Conservation (phyloP, 2,797 vertebrate species). For the Podarcis lilfordi region DNA sequence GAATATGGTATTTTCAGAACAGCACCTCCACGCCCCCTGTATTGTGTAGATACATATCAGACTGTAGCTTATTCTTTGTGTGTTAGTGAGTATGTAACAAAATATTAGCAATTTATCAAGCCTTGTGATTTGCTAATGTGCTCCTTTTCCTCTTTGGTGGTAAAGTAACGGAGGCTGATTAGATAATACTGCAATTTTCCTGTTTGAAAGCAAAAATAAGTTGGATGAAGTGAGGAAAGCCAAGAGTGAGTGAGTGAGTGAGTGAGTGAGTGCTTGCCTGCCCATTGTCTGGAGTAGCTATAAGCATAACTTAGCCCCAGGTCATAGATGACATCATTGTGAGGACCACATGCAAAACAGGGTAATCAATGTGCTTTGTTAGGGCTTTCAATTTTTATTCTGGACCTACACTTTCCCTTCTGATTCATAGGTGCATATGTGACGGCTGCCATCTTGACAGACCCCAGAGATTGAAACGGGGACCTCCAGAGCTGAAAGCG, state of each 20-base stretch:
- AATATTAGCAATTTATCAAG: slow-evolving; percentile 9
- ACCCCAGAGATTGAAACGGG: slow-evolving; percentile 40
- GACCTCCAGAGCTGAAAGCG: slow-evolving; percentile 40
- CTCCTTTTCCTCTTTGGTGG: slow-evolving; percentile 11
- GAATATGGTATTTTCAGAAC: background rate
- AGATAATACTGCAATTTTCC: slow-evolving; percentile 14
- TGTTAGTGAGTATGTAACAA: background rate
- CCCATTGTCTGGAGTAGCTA: background rate
- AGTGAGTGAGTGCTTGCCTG: background rate
- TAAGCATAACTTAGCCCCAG: slow-evolving; percentile 22
- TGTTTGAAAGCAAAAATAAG: slow-evolving; percentile 8
- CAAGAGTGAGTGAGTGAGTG: background rate
- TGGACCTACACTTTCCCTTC: slow-evolving; percentile 54
- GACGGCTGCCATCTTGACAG: slow-evolving; percentile 42
- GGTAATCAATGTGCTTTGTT: slow-evolving; percentile 47
- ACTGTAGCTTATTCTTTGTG: background rate
- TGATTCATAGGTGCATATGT: slow-evolving; percentile 58
- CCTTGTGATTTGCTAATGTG: slow-evolving; percentile 26
- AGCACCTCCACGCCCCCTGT: background rate
- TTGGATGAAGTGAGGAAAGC: background rate
- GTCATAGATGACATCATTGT: background rate
- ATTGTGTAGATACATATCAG: background rate
- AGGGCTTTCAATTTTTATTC: slow-evolving; percentile 54
- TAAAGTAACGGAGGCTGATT: background rate
- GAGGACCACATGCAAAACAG: accelerated